Conservation (phyloP, 1,140 invertebrate genomes). For the Pantala flavescens region DNA sequence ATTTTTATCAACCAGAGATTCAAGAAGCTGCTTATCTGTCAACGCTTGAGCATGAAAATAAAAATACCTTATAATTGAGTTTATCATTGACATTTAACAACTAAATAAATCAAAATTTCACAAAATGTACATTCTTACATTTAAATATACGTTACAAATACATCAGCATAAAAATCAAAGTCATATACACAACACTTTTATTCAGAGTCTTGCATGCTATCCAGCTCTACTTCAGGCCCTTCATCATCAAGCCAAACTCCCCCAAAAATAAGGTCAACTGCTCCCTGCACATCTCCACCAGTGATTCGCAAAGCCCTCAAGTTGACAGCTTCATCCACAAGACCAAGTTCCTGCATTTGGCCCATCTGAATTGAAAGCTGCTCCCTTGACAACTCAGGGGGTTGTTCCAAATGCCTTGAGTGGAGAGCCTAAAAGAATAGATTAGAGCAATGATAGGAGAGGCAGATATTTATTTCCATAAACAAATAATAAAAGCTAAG, state of each 20-base stretch:
- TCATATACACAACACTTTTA: background rate
- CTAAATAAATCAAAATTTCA: too few species aligned
- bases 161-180: too few species aligned
- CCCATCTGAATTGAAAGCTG: slow-evolving; percentile 51
- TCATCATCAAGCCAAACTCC: slow-evolving; percentile 24
- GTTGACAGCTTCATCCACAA: slow-evolving; percentile 74
- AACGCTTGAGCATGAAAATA: too few species aligned
- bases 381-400: background rate
- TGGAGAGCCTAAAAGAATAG: background rate
- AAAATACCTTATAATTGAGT: too few species aligned
- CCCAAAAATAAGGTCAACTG: slow-evolving; percentile 66
- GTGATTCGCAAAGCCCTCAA: slow-evolving; percentile 69
- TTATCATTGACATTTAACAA: too few species aligned
- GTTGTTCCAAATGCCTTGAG: background rate
- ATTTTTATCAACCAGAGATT: too few species aligned
- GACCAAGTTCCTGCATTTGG: slow-evolving; percentile 78
- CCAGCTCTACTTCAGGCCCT: background rate
- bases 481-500: too few species aligned
- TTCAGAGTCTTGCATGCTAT: background rate
- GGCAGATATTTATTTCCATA: background rate
- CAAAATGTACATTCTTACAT: too few species aligned
- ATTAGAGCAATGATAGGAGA: background rate
- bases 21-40: too few species aligned
- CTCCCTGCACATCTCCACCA: slow-evolving; percentile 76
- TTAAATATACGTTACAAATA: too few species aligned